These are phyloP conservation scores for Lophochroa leadbeateri DNA, from an alignment of 2,113 vertebrate genomes.

Conservation along the genomic window DNA sequence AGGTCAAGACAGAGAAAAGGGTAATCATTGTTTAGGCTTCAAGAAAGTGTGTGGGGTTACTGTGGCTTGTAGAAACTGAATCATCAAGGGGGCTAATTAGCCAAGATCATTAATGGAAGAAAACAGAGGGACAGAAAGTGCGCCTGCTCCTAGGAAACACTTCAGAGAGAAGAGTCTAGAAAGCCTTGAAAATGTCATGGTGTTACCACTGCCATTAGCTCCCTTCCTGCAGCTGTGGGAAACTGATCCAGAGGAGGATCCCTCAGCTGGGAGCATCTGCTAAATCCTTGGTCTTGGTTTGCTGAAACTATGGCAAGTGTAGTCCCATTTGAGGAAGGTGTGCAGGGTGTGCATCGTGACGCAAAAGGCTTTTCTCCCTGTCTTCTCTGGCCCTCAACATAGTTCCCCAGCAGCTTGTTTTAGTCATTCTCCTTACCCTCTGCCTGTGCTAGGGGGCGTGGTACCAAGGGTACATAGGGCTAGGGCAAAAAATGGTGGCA, in stretches of 20 bases:
- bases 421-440: background rate
- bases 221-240: background rate
- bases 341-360: too few species aligned
- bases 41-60: background rate
- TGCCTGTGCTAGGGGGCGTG: background rate
- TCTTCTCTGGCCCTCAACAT: background rate
- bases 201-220: background rate
- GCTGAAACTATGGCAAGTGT: background rate
- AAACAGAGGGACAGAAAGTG: background rate
- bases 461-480: rapidly evolving
- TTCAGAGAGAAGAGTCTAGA: background rate
- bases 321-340: background rate
- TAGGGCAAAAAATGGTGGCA: background rate
- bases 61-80: constrained; percentile 13
- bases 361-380: background rate
- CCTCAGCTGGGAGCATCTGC: background rate
- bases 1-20: background rate
- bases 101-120: background rate
- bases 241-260: background rate
- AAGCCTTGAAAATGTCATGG: background rate
- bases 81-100: constrained; percentile 38
- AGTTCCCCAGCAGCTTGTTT: background rate
- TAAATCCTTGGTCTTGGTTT: background rate
- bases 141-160: constrained; percentile 6
- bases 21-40: background rate